Evolutionary conservation across 1,140 invertebrate genomes (phyloP), one percentile per base, ranked within the genome.

Genomic region (Pissodes strobi): DNA sequence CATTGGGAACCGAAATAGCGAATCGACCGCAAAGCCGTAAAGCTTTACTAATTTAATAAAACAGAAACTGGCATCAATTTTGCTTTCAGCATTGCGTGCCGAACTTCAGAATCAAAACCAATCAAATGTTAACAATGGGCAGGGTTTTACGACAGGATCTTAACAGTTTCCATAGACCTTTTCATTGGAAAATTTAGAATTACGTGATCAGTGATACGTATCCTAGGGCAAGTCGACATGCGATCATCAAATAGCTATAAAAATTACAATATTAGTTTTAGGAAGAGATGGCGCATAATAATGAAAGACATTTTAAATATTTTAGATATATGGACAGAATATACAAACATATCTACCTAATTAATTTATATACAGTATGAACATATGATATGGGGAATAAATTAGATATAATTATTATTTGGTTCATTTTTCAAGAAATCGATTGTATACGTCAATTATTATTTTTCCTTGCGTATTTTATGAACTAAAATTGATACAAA

Each of bases 121-220:
- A 68, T 68, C 66, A 68, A 68, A 68, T 59, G 56, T 68, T 64
- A 68, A 55, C 61, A 58, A 48, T 57, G 66, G 66, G 52, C 46
- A 62, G 53, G 66, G 57, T 63, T 61, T 43, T 52, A 39, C 59
- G 55, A 45, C 59, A 48, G 59, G 41, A 62, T 64, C 61, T 64
- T 61, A 61, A 61, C 51, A 61, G 58, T 38, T 61, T 51, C 30
- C 15, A 61, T 38, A 17, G 58, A 38, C 23, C 9, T 15, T 12
- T 38, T 53, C 15, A 37, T 23, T 48, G 25, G 45, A n/a, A 37
- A 59, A 59, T 59, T 37, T 59, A 37, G 13, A 37, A 59, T 59
- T 48, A 59, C 56, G 56, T 59, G 56, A 59, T 59, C 34, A 25
- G 30, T 53, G 30, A 53, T 19, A 38, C 30, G 30, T 22, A 38